phyloP scores from a whole-genome alignment of 2,888 invertebrate species.

The Mamestra brassicae region DNA sequence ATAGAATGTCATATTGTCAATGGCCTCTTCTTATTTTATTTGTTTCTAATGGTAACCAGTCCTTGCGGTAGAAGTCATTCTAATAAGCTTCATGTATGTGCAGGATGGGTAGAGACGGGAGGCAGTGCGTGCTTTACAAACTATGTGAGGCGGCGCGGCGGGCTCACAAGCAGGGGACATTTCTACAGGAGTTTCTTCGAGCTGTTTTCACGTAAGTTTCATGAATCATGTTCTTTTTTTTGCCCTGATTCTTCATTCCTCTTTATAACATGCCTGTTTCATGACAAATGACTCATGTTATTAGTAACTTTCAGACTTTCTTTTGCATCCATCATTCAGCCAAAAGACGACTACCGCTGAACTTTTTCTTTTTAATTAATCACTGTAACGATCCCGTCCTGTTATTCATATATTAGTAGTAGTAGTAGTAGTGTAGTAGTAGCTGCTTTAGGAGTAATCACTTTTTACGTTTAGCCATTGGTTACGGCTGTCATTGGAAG shows the following conservation, averaged over 20 bases:
- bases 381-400: no score
- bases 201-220: slow-evolving; percentile 92
- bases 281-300: no score
- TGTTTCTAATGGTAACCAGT: no score
- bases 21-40: no score
- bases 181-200: slow-evolving; percentile 92
- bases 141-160: slow-evolving; percentile 91
- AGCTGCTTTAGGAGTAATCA: no score
- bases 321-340: not conserved
- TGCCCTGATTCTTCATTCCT: not conserved
- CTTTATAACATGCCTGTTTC: not conserved
- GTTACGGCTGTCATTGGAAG: no score
- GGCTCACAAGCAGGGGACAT: slow-evolving; percentile 86
- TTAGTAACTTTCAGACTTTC: not conserved
- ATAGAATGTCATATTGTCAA: no score
- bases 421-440: no score
- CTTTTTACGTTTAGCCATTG: no score
- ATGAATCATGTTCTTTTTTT: not conserved
- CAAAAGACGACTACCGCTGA: not conserved
- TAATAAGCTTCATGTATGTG: not conserved
- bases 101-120: slow-evolving; percentile 91
- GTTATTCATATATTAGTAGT: no score
- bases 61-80: no score
- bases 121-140: slow-evolving; percentile 92
- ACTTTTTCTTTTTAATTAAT: no score